Base-by-base conservation (phyloP, 2,113 vertebrate genomes). In the Trochalopteron elliotii region DNA sequence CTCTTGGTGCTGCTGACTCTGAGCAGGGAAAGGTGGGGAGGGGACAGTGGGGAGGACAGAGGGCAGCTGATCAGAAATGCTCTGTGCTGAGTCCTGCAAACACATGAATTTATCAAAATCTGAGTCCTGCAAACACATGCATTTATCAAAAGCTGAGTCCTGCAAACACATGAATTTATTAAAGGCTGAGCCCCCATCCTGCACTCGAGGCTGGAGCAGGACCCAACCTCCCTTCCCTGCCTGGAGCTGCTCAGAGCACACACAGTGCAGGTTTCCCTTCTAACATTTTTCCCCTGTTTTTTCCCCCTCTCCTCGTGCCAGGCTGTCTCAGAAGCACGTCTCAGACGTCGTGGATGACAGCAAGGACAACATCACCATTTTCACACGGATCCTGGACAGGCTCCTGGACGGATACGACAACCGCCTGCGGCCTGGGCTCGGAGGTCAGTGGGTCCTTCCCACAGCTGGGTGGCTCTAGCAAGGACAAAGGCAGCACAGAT, bases 391-490 rank as follows among this genome's bases (percentile, higher is more conserved):
- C 96, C 97, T 99, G 59, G 99, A 99, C 97, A 97, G 99, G 87
- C 98, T 99, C 93, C 64, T 99, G 96, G 99, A 99, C 65, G 99
- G 99, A 45, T 99, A 99, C 8, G 99, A 99, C 98, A 99, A 99
- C 98, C 98, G 99, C 70, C 98, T 99, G 83, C 97, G 99, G 87
- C 99, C 99, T 0, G 99, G 99, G 11, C 98, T 98, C 21, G 98
- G 98, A 97, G 98, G 98, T 98, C 75, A 98, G 97, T 94, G 30
- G 61, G 13, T 50, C 20, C 81, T 72, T 11, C 33, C 44, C 15
- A 2, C 42, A 22, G 25, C 31, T 18, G 14, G 1, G 27, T 6
- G 52, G 57, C 35, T 86, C 39, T 7, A 37, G 10, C 40, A 40
- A 40, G 20, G 25, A 53, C 11, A 57, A 40, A 40, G 44, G 9